phyloP scores from a whole-genome alignment of 2,113 vertebrate genomes.

The Anolis carolinensis region DNA sequence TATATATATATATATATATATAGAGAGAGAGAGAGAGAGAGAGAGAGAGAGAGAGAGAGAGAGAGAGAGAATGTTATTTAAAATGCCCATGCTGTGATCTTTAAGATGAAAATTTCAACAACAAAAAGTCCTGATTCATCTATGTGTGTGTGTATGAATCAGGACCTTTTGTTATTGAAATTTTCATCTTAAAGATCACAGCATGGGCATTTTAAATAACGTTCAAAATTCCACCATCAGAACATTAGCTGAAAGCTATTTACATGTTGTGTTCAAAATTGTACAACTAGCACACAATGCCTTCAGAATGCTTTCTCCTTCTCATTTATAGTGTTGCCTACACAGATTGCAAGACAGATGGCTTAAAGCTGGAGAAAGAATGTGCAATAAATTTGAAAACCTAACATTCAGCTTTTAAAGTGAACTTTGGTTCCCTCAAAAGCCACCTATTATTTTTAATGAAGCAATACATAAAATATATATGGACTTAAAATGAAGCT shows the following conservation, averaged over 20 bases:
- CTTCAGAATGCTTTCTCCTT: not conserved
- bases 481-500: conserved; percentile 19
- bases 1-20: too few species aligned
- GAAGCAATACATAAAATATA: conserved; percentile 20
- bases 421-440: conserved; percentile 17
- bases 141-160: too few species aligned
- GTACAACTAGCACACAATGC: not conserved
- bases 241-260: not conserved
- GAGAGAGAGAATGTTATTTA: too few species aligned
- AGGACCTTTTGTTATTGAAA: not conserved
- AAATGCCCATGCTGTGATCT: too few species aligned
- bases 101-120: too few species aligned
- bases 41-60: too few species aligned
- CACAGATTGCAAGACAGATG: conserved; percentile 14
- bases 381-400: conserved; percentile 18
- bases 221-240: not conserved
- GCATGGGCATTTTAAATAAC: not conserved
- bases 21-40: too few species aligned
- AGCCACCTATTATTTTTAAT: conserved; percentile 29
- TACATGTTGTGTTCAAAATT: not conserved
- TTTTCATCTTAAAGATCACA: not conserved
- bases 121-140: too few species aligned
- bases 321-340: conserved; percentile 11
- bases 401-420: conserved; percentile 31
- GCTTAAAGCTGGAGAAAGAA: not conserved